Evolutionary conservation across 2,797 vertebrate species (phyloP).

Genomic region (Siniperca undulata): DNA sequence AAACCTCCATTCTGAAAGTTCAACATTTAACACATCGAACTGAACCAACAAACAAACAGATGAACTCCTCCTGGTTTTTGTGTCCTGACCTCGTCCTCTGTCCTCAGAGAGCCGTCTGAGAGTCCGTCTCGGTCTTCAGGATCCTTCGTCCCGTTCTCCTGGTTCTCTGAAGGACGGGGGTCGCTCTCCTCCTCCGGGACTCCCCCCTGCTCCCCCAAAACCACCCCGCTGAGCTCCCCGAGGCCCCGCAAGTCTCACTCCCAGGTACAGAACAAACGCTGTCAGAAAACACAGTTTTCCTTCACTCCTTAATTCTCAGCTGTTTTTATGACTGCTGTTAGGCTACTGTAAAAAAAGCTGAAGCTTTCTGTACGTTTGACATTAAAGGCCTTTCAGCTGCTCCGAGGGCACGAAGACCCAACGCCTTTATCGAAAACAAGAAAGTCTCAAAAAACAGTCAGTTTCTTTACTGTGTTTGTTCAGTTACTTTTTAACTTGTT

Average conservation of each 20-base stretch:
- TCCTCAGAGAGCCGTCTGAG: constrained; percentile 86
- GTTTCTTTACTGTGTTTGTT: too few species aligned
- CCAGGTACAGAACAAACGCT: constrained; percentile 81
- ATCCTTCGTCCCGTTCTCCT: constrained; percentile 92
- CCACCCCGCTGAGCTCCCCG: constrained; percentile 66
- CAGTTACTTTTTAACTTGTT: too few species aligned
- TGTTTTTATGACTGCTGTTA: too few species aligned
- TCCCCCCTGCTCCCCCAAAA: constrained; percentile 86
- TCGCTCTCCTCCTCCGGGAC: constrained; percentile 84
- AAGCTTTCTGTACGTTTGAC: too few species aligned
- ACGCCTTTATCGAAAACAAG: too few species aligned
- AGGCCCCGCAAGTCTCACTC: constrained; percentile 88
- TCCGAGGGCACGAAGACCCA: too few species aligned
- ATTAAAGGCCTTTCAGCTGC: too few species aligned
- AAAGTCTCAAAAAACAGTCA: too few species aligned
- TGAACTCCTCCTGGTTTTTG: background rate
- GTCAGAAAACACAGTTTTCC: too few species aligned
- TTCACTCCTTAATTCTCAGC: too few species aligned
- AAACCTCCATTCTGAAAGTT: background rate
- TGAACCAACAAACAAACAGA: background rate
- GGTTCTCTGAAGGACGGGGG: constrained; percentile 90
- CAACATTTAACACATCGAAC: background rate
- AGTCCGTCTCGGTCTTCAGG: constrained; percentile 86
- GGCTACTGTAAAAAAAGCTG: too few species aligned
- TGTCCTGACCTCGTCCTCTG: background rate